These are phyloP conservation scores for Drosophila formosana DNA, from an alignment of 2,888 invertebrate species.

Conservation along the genomic window DNA sequence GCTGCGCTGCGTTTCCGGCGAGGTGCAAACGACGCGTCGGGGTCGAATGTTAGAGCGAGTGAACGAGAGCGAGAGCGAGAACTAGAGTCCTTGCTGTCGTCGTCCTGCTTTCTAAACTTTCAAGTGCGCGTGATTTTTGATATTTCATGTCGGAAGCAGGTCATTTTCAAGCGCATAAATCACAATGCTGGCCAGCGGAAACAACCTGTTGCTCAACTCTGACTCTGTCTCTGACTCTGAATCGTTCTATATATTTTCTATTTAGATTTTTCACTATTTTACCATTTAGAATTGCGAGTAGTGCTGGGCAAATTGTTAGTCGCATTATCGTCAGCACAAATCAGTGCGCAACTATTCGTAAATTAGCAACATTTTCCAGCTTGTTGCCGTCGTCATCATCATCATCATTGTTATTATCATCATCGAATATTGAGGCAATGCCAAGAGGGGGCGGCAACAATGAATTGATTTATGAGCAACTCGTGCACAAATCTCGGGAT, in stretches of 20 bases:
- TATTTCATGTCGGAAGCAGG: slow-evolving; percentile 79
- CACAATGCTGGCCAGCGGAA: slow-evolving; percentile 71
- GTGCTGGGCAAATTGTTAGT: slow-evolving; percentile 60
- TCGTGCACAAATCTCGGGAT: slow-evolving; percentile 68
- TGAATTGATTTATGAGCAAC: slow-evolving; percentile 83
- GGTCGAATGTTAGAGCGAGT: slow-evolving; percentile 6
- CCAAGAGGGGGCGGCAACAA: slow-evolving; percentile 52
- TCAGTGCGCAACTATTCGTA: slow-evolving; percentile 45
- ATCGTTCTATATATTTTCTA: slow-evolving; percentile 6
- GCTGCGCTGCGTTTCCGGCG: slow-evolving; percentile 74
- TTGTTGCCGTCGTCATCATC: slow-evolving; percentile 70
- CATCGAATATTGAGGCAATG: slow-evolving; percentile 1
- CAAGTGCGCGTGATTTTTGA: slow-evolving; percentile 76
- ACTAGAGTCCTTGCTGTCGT: slow-evolving; percentile 18
- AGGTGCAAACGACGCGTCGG: slow-evolving; percentile 50
- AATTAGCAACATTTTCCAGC: slow-evolving; percentile 79
- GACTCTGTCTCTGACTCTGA: background rate
- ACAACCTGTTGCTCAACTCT: slow-evolving; percentile 66
- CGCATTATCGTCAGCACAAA: slow-evolving; percentile 26
- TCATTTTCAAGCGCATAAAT: slow-evolving; percentile 79
- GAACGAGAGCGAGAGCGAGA: background rate
- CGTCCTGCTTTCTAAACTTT: slow-evolving; percentile 65
- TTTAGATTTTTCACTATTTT: background rate
- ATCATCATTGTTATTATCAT: slow-evolving; percentile 19
- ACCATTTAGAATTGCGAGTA: slow-evolving; percentile 42